Conservation (phyloP, 1,140 invertebrate species). For the Cataglyphis hispanica region DNA sequence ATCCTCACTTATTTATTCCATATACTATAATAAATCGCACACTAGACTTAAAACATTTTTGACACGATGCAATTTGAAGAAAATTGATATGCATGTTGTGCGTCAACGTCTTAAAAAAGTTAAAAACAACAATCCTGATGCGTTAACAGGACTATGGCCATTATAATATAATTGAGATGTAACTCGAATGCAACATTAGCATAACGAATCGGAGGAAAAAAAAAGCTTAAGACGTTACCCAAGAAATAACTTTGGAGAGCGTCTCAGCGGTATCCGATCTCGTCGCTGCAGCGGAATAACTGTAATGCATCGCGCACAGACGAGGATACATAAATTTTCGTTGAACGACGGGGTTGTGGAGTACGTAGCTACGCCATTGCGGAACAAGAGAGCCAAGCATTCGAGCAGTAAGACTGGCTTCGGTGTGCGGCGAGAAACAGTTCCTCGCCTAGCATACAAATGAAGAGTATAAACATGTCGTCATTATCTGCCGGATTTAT, state of each 20-base stretch:
- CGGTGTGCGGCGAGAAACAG: slow-evolving; percentile 72
- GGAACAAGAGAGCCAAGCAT: slow-evolving; percentile 61
- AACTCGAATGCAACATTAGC: slow-evolving; percentile 51
- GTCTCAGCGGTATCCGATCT: slow-evolving; percentile 70
- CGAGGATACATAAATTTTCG: slow-evolving; percentile 75
- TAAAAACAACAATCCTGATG: background rate
- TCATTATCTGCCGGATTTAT: slow-evolving; percentile 84
- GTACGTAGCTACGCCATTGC: slow-evolving; percentile 72
- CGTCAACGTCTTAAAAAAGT: background rate
- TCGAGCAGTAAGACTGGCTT: slow-evolving; percentile 67
- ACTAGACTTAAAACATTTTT: background rate
- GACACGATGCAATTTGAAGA: background rate
- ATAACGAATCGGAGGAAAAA: slow-evolving; percentile 25
- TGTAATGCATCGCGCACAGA: slow-evolving; percentile 64
- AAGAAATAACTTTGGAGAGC: slow-evolving; percentile 62
- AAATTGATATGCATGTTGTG: background rate
- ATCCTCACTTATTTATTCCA: background rate
- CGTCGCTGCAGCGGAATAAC: slow-evolving; percentile 66
- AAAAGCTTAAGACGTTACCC: slow-evolving; percentile 53
- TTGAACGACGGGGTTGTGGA: slow-evolving; percentile 48
- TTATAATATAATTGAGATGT: slow-evolving; percentile 40
- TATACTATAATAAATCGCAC: background rate
- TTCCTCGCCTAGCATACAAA: slow-evolving; percentile 82
- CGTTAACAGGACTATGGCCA: background rate
- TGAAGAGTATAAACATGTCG: slow-evolving; percentile 85